Evolutionary conservation across 92 coral and sea anemone genomes (phyloP).

Genomic region (Muricea muricata): DNA sequence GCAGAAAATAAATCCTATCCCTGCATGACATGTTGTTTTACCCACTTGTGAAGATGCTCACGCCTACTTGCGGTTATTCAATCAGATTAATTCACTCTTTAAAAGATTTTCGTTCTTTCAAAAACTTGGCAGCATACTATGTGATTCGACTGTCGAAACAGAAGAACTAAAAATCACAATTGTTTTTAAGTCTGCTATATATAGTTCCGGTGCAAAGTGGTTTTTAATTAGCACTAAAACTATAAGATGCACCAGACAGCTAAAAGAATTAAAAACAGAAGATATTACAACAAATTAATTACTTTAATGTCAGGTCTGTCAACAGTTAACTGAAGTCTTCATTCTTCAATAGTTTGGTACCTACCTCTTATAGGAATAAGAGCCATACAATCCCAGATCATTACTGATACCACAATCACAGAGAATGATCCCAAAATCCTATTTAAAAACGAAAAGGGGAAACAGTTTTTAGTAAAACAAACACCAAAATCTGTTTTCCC

Average conservation of each 20-base stretch:
- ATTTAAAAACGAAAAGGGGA: neutral
- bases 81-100: neutral
- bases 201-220: constrained; percentile 51
- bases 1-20: neutral
- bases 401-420: constrained; percentile 10
- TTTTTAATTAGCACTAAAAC: constrained; percentile 29
- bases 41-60: constrained; percentile 3
- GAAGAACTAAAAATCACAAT: neutral
- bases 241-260: constrained; percentile 17
- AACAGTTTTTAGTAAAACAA: constrained; percentile 6
- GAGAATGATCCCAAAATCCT: neutral
- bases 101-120: neutral
- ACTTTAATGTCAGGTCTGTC: neutral
- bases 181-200: neutral
- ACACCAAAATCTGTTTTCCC: constrained; percentile 12
- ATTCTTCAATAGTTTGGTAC: neutral
- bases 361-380: constrained; percentile 24
- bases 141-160: neutral
- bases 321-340: neutral
- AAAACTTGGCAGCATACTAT: neutral
- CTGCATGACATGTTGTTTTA: constrained; percentile 2
- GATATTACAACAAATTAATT: neutral
- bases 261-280: neutral
- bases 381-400: constrained; percentile 27
- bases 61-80: neutral